phyloP scores from a whole-genome alignment of 2,888 invertebrate genomes.

The Morinoia aosen region DNA sequence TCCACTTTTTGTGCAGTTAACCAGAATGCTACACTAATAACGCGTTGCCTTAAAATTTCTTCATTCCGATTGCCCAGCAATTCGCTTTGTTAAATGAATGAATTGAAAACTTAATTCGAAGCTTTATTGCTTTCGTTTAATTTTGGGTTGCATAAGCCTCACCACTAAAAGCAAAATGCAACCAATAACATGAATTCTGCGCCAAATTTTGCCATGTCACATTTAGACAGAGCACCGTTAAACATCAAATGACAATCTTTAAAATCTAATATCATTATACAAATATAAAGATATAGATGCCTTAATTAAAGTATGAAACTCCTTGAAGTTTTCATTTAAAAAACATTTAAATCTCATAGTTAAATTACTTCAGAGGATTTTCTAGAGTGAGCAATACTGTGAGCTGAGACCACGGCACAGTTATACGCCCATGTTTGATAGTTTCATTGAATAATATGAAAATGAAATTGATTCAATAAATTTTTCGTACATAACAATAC shows the following conservation, averaged over 20 bases:
- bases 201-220: too few species aligned
- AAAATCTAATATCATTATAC: background rate
- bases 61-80: background rate
- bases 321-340: background rate
- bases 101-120: background rate
- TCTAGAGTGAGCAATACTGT: background rate
- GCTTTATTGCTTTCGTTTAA: background rate
- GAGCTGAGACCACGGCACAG: too few species aligned
- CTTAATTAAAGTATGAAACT: background rate
- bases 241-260: background rate
- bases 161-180: too few species aligned
- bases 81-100: background rate
- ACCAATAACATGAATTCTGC: too few species aligned
- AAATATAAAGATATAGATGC: background rate
- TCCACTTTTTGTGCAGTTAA: too few species aligned
- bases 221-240: too few species aligned
- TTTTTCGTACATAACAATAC: background rate
- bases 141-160: background rate
- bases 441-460: background rate
- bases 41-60: background rate
- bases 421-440: too few species aligned
- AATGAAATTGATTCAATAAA: background rate
- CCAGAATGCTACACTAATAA: too few species aligned
- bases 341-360: background rate
- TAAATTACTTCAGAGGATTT: background rate